Evolutionary conservation across 2,888 invertebrate genomes (phyloP), one percentile per base, ranked within the genome.

Genomic region (Argyra leucocephala): DNA sequence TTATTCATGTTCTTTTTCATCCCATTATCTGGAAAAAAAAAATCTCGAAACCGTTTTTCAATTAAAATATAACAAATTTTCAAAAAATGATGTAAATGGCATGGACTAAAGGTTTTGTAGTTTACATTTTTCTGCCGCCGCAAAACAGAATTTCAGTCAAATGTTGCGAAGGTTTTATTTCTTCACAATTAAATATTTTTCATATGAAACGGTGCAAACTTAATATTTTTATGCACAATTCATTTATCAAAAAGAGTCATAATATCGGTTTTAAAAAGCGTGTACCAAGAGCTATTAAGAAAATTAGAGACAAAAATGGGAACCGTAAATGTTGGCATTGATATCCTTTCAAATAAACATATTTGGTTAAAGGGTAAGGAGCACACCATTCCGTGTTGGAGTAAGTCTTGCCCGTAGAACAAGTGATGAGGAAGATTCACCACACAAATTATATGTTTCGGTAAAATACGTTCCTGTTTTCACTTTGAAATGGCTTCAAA

Each of bases 361-460:
- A 86, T 99, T 71, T 99, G 99, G 99, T 95, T 95, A 64, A 94
- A 96, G 83, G 99, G 99, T 80, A 90, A 94, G 98, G 82, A 97
- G 97, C 82, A 98, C 98, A 69, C 99, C 99, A 71, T 97, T 93
- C 89, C 88, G 99, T 70, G 90, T 99, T 63, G 89, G 99, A 69
- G 97, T 99, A 62, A 89, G 98, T 76, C 83, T 99, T 71, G 94
- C 97, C 68, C 89, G 99, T 75, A 90, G 96, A 80, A 88, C 99
- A 73, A 99, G 99, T 78, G 99, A 99, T 75, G 99, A 99, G 81
- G 99, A 99, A 82, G 99, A 99, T 82, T 96, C 97, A 9, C 90
- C 92, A 63, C 91, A 99, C 84, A 98, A 98, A 83, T 82, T 99
- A 79, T 99, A 94, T 85, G 99, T 99, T 24, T 86, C 99, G 72